Base-by-base conservation (phyloP, 2,888 invertebrate genomes). In the Idaea biselata region DNA sequence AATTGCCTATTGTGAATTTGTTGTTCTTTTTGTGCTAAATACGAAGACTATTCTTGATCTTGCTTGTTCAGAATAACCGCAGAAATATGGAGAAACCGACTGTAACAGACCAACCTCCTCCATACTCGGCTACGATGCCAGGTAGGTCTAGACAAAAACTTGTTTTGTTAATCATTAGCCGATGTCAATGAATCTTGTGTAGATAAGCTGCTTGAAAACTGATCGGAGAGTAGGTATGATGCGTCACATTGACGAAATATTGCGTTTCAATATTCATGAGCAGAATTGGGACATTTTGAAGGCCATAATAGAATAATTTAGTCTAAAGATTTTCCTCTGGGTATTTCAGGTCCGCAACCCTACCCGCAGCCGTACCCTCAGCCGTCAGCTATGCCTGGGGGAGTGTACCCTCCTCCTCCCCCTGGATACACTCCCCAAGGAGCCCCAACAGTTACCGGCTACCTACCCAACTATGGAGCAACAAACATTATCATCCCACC, bases 401-500 rank as follows among this genome's bases (percentile, higher is more conserved):
- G 77, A 0, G 71, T 82, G 0, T 91, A 89, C 58, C 92, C 92
- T 58, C 93, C 93, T 11, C 92, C 93, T 5, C 94, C 94, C 0
- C 94, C 94, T 0, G 94, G 94, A 0, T 94, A 94, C 80, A 94
- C 94, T 33, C 93, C 93, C 0, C 87, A 87, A 59, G 84, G 83
- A 16, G 77, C 79, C 1, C 81, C 87, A 1, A 83, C 84, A 11
- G 82, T 86, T 18, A 88, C 93, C 0, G 86, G 91, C 0, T 95
- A 94, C 72, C 76, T 90, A 18, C 94, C 94, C 0, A 93, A 93
- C 44, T 95, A 95, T 72, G 94, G 95, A 17, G 93, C 95, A 1
- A 91, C 92, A 6, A 94, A 89, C 59, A 93, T 96, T 25, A 93
- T 95, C 63, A 94, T 96, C 68, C 94, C 95, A 60, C 95, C 95